A percentile compares a stretch with the other conserved stretches of the same genome.
Conservation (phyloP, 2,888 invertebrate species). For the Diadegma fenestrale region DNA sequence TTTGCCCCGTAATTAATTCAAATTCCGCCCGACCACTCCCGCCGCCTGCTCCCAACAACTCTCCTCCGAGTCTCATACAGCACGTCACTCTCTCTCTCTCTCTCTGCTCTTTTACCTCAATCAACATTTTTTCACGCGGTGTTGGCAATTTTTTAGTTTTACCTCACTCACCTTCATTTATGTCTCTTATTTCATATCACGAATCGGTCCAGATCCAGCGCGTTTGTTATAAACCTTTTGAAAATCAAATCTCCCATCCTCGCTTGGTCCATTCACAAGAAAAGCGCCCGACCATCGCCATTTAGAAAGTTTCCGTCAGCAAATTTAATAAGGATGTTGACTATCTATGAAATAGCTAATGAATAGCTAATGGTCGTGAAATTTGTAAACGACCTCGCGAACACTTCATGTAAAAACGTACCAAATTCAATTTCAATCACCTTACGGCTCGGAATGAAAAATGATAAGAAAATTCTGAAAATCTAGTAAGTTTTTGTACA, state of each 20-base stretch:
- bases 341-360: no score
- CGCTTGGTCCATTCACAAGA: no score
- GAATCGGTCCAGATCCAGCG: conserved; percentile 28
- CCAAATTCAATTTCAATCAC: no score
- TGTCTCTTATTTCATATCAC: conserved; percentile 21
- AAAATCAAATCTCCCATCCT: no score
- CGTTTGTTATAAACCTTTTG: no score
- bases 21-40: conserved; percentile 75
- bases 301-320: not conserved
- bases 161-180: conserved; percentile 18
- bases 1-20: conserved; percentile 78
- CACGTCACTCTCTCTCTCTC: conserved; percentile 56
- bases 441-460: no score
- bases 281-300: no score
- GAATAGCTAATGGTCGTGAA: no score
- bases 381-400: no score
- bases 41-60: conserved; percentile 61
- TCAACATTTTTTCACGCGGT: conserved; percentile 60
- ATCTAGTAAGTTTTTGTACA: no score
- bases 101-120: conserved; percentile 28
- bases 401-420: no score
- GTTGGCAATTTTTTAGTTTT: conserved; percentile 48
- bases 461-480: no score
- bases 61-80: conserved; percentile 56
- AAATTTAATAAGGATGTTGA: not conserved